Evolutionary conservation across 2,113 vertebrate species (phyloP).

Genomic region (Colinus virginianus): DNA sequence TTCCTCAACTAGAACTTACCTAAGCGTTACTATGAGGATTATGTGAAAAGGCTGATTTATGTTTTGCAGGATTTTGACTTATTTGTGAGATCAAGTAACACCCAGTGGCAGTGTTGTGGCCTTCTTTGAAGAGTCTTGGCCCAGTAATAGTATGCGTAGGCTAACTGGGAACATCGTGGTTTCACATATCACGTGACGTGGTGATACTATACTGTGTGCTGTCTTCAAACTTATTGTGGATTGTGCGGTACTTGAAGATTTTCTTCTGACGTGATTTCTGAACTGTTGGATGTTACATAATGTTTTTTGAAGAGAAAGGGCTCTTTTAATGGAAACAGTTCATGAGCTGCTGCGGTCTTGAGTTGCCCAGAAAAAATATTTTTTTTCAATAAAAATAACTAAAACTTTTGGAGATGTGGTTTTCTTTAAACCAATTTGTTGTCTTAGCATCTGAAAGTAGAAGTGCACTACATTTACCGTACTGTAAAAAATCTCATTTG

Average conservation of each 20-base stretch:
- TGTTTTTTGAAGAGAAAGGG: neutral
- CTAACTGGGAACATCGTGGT: neutral
- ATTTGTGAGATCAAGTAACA: conserved; percentile 10
- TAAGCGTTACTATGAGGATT: conserved; percentile 12
- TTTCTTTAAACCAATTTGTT: neutral
- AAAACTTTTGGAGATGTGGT: neutral
- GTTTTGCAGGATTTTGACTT: neutral
- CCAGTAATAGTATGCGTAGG: neutral
- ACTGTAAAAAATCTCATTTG: neutral
- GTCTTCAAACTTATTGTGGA: neutral
- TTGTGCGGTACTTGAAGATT: neutral
- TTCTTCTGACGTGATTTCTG: neutral
- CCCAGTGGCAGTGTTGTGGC: conserved; percentile 12
- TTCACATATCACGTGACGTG: neutral
- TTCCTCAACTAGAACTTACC: conserved; percentile 15
- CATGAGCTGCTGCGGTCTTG: neutral
- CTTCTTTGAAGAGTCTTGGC: conserved; percentile 4
- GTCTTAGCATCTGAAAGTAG: neutral
- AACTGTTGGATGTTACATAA: neutral
- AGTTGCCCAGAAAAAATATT: neutral
- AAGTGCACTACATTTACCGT: neutral
- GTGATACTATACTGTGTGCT: neutral
- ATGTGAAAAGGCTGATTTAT: neutral
- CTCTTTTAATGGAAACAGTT: neutral
- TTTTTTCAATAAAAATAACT: conserved; percentile 29